A percentile compares a stretch with the other conserved stretches of the same genome.
Evolutionary conservation across 2,888 invertebrate genomes (phyloP).

Genomic region (Heliconius ethilla): DNA sequence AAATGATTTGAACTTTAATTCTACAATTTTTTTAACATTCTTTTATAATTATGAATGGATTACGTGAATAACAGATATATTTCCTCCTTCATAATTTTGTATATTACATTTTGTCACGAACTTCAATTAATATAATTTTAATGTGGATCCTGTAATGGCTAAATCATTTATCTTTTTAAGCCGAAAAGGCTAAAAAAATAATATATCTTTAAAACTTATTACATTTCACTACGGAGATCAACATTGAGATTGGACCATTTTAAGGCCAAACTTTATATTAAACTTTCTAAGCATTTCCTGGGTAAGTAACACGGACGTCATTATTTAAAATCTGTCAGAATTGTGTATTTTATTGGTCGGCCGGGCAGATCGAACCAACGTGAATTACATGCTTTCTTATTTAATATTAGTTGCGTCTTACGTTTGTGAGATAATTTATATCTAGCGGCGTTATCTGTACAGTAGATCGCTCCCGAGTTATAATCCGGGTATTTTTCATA

Average conservation of each 20-base stretch:
- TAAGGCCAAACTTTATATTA: slow-evolving; percentile 60
- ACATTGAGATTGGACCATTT: slow-evolving; percentile 63
- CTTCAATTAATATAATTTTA: slow-evolving; percentile 32
- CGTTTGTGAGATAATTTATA: slow-evolving; percentile 80
- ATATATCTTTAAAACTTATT: slow-evolving; percentile 44
- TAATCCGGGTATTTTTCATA: slow-evolving; percentile 82
- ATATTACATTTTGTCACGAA: slow-evolving; percentile 57
- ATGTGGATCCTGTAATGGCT: slow-evolving; percentile 27
- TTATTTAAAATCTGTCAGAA: slow-evolving; percentile 82
- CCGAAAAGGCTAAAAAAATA: slow-evolving; percentile 23
- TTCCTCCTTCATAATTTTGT: slow-evolving; percentile 29
- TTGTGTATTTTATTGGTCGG: slow-evolving; percentile 76
- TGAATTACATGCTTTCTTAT: slow-evolving; percentile 82
- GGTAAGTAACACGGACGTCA: slow-evolving; percentile 69
- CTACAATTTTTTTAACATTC: neutral
- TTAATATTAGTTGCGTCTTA: slow-evolving; percentile 80
- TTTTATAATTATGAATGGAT: neutral
- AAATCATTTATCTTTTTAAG: slow-evolving; percentile 27
- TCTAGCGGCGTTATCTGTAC: slow-evolving; percentile 72
- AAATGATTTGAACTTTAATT: no score
- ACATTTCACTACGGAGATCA: slow-evolving; percentile 61
- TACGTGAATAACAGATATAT: neutral
- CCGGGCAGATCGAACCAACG: slow-evolving; percentile 71
- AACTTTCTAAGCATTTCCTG: slow-evolving; percentile 79
- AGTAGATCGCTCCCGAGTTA: slow-evolving; percentile 76